phyloP scores from a whole-genome alignment of 2,888 invertebrate genomes.

The Spialia ferax region DNA sequence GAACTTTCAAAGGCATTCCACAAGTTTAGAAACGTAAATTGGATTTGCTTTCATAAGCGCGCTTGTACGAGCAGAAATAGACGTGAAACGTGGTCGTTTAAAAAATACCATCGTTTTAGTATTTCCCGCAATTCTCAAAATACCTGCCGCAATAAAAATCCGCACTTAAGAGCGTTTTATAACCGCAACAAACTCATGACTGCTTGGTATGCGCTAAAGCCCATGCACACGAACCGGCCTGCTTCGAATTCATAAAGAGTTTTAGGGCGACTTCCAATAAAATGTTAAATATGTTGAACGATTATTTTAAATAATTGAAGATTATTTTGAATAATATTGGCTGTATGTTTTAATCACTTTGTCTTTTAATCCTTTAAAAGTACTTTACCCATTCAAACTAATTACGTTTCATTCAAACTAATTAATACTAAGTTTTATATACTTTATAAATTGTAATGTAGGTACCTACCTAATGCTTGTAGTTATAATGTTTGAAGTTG shows the following conservation, averaged over 20 bases:
- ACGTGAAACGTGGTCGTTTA: slow-evolving; percentile 6
- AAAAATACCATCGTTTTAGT: slow-evolving; percentile 11
- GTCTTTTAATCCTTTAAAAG: too few relatives aligned
- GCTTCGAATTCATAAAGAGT: background rate
- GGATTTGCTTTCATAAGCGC: slow-evolving; percentile 9
- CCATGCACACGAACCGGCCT: background rate
- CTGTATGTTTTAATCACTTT: too few relatives aligned
- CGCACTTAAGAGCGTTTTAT: slow-evolving; percentile 3
- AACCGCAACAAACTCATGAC: slow-evolving; percentile 1
- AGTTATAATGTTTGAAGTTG: too few relatives aligned
- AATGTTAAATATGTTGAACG: too few relatives aligned
- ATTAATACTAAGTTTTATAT: too few relatives aligned
- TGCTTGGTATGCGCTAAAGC: slow-evolving; percentile 4
- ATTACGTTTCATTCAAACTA: too few relatives aligned
- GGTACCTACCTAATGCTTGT: too few relatives aligned
- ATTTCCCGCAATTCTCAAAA: slow-evolving; percentile 45
- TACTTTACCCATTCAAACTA: too few relatives aligned
- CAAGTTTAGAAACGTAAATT: slow-evolving; percentile 20
- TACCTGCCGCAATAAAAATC: slow-evolving; percentile 49
- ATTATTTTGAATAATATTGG: too few relatives aligned
- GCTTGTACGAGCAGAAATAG: slow-evolving; percentile 10
- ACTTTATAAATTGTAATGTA: too few relatives aligned
- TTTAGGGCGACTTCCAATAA: too few relatives aligned
- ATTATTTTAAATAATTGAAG: too few relatives aligned
- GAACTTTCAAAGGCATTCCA: slow-evolving; percentile 19